Percentiles rank a stretch among this genome's conserved stretches.
Conservation (phyloP, 2,888 invertebrate species). For the Agrotis ipsilon region DNA sequence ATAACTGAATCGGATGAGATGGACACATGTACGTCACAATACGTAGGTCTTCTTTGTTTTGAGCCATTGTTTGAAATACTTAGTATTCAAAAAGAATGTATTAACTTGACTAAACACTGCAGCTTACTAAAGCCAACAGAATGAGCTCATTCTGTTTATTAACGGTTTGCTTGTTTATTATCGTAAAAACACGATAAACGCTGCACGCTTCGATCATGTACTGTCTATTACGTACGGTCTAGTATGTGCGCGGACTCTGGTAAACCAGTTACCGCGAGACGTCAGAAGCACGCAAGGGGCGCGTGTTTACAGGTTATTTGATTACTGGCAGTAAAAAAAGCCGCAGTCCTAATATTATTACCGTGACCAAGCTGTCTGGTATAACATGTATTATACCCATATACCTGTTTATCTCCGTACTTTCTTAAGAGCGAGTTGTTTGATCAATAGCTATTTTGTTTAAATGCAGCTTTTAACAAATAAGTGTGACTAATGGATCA, state of each 20-base stretch:
- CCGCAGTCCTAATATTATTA: no score
- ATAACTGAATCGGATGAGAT: constrained; percentile 91
- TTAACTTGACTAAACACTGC: constrained; percentile 47
- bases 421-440: neutral
- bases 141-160: constrained; percentile 40
- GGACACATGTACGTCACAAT: constrained; percentile 92
- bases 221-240: no score
- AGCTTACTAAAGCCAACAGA: constrained; percentile 41
- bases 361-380: constrained; percentile 2
- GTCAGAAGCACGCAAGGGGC: constrained; percentile 47
- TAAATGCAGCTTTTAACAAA: no score
- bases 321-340: constrained; percentile 13
- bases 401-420: neutral
- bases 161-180: constrained; percentile 47
- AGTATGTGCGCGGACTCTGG: constrained; percentile 55
- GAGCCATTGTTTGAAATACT: constrained; percentile 75
- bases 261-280: constrained; percentile 58
- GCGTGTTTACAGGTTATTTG: constrained; percentile 51
- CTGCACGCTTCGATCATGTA: constrained; percentile 74
- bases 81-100: constrained; percentile 29
- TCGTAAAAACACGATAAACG: constrained; percentile 71
- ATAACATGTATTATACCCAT: neutral
- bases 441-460: no score
- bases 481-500: no score
- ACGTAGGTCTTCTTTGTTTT: constrained; percentile 83